Evolutionary conservation across 2,888 invertebrate genomes (phyloP).

Genomic region (Perizoma flavofasciatum): DNA sequence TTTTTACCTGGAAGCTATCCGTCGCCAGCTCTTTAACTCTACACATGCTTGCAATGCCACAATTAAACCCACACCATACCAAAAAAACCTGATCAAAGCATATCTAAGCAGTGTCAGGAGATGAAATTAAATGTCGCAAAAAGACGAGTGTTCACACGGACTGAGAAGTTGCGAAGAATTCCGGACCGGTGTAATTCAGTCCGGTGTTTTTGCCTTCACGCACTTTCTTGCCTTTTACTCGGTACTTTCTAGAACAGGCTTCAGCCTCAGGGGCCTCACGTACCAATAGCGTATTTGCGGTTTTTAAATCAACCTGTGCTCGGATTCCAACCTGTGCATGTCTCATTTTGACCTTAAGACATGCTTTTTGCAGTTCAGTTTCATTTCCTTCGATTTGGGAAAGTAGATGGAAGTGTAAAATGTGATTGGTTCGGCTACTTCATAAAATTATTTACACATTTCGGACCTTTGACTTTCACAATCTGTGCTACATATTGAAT

Average conservation of each 20-base stretch:
- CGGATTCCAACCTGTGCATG: slow-evolving; percentile 23
- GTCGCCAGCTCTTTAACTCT: slow-evolving; percentile 5
- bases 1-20: slow-evolving; percentile 17
- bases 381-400: slow-evolving; percentile 26
- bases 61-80: slow-evolving; percentile 22
- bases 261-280: slow-evolving; percentile 48
- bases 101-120: slow-evolving; percentile 27
- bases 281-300: slow-evolving; percentile 33
- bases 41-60: slow-evolving; percentile 17
- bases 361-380: slow-evolving; percentile 24
- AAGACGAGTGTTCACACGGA: slow-evolving; percentile 34
- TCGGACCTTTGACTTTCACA: slow-evolving; percentile 21
- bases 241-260: slow-evolving; percentile 62
- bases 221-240: slow-evolving; percentile 71
- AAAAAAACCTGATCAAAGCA: slow-evolving; percentile 35
- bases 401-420: slow-evolving; percentile 26
- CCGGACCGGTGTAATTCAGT: slow-evolving; percentile 55
- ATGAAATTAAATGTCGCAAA: slow-evolving; percentile 36
- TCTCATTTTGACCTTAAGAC: slow-evolving; percentile 28
- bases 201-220: slow-evolving; percentile 67
- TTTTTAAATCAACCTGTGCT: slow-evolving; percentile 32
- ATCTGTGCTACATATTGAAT: slow-evolving; percentile 1
- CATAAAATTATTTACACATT: slow-evolving; percentile 15
- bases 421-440: slow-evolving; percentile 24
- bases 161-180: slow-evolving; percentile 50